Conservation (phyloP, 2,888 invertebrate genomes). For the Microctonus hyperodae region DNA sequence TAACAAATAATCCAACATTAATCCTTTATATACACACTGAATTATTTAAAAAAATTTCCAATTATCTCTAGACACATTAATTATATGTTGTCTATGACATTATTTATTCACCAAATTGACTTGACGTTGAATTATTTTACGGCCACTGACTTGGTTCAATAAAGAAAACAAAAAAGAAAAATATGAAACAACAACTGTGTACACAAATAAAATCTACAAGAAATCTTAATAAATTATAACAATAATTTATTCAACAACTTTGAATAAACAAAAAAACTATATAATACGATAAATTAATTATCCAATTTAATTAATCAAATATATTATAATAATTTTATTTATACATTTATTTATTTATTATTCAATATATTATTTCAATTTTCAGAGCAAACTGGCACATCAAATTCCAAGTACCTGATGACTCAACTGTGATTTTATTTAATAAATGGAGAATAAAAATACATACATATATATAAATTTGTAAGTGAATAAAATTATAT, state of each 20-base stretch:
- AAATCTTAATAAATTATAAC: background rate
- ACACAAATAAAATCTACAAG: background rate
- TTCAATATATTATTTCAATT: slow-evolving; percentile 42
- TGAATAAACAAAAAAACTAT: slow-evolving; percentile 11
- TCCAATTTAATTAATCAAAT: background rate
- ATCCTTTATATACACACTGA: background rate
- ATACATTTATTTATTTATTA: slow-evolving; percentile 17
- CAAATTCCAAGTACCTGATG: slow-evolving; percentile 56
- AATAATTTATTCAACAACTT: background rate
- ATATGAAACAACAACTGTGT: background rate
- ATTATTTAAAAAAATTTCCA: background rate
- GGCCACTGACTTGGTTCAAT: background rate
- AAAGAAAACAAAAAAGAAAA: background rate
- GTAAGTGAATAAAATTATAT: background rate
- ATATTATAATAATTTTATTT: background rate
- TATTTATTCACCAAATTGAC: background rate
- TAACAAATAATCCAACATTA: background rate
- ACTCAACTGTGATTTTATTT: slow-evolving; percentile 52
- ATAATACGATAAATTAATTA: background rate
- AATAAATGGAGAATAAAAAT: slow-evolving; percentile 18
- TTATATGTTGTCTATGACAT: background rate
- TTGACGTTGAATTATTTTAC: background rate
- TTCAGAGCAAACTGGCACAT: slow-evolving; percentile 50
- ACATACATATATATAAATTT: background rate
- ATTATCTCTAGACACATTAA: background rate